Evolutionary conservation across 2,888 invertebrate genomes (phyloP).

Genomic region (Drosophila pseudotakahashii): DNA sequence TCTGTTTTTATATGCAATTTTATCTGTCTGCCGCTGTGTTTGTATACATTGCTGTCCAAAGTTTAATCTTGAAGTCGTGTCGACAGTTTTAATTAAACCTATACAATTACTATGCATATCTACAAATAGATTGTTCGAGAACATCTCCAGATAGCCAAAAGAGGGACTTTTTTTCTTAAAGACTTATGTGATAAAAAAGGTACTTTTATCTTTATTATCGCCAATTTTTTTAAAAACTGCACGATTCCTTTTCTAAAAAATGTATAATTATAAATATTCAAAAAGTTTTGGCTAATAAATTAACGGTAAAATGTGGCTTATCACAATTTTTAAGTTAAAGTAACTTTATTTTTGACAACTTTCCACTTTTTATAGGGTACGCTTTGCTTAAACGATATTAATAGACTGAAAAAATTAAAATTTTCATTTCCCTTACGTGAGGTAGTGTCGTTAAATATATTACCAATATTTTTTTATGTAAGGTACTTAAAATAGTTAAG

Average conservation of each 20-base stretch:
- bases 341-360: neutral
- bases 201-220: neutral
- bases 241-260: too few relatives aligned
- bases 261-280: too few relatives aligned
- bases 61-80: constrained; percentile 46
- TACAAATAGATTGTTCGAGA: constrained; percentile 52
- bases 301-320: too few relatives aligned
- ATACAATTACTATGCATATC: constrained; percentile 34
- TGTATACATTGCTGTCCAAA: constrained; percentile 60
- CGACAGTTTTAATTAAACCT: constrained; percentile 26
- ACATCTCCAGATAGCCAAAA: constrained; percentile 44
- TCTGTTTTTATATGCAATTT: constrained; percentile 65
- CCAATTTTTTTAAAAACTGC: neutral
- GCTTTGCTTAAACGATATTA: neutral
- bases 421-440: neutral
- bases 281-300: too few relatives aligned
- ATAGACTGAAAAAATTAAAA: neutral
- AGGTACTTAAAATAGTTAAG: too few relatives aligned
- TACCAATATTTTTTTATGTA: too few relatives aligned
- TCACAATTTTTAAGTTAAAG: neutral
- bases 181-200: constrained; percentile 7
- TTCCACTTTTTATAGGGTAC: too few relatives aligned
- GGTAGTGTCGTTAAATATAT: too few relatives aligned
- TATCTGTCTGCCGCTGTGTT: constrained; percentile 54
- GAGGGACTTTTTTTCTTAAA: constrained; percentile 32